Evolutionary conservation across 2,888 invertebrate genomes (phyloP).

Genomic region (Torymus aiolomorphi): DNA sequence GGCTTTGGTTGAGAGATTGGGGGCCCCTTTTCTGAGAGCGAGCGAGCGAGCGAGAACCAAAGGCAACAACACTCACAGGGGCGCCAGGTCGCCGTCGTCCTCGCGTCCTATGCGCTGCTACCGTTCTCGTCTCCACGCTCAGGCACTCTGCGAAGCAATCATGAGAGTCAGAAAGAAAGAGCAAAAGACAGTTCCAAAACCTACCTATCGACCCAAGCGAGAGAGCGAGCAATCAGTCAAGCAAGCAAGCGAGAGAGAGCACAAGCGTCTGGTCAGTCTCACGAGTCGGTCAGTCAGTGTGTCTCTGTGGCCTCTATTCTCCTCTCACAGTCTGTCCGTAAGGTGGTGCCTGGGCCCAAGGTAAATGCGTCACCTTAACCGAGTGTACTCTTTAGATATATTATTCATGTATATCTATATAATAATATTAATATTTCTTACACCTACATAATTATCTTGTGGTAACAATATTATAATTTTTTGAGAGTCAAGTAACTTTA

Average conservation of each 20-base stretch:
- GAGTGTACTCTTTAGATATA: slow-evolving; percentile 75
- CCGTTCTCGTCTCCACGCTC: slow-evolving; percentile 31
- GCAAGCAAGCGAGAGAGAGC: slow-evolving; percentile 30
- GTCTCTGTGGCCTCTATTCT: slow-evolving; percentile 64
- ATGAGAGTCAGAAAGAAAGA: background rate
- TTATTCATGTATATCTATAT: slow-evolving; percentile 66
- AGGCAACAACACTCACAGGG: no score
- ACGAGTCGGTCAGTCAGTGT: slow-evolving; percentile 71
- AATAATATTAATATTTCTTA: slow-evolving; percentile 48
- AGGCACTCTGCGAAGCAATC: slow-evolving; percentile 11
- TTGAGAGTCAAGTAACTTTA: slow-evolving; percentile 8
- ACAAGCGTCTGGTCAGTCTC: slow-evolving; percentile 68
- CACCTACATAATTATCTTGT: slow-evolving; percentile 23
- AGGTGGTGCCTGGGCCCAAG: slow-evolving; percentile 76
- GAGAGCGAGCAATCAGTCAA: slow-evolving; percentile 6
- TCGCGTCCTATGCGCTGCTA: background rate
- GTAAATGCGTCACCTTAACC: slow-evolving; percentile 77
- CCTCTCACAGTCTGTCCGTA: slow-evolving; percentile 72
- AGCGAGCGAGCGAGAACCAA: no score
- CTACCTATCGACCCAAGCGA: slow-evolving; percentile 6
- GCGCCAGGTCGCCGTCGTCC: background rate
- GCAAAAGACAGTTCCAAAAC: background rate
- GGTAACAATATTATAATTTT: slow-evolving; percentile 18
- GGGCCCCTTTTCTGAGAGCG: no score
- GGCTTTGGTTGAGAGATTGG: no score